phyloP scores from a whole-genome alignment of 2,113 vertebrate species.

The Tamias sibiricus region DNA sequence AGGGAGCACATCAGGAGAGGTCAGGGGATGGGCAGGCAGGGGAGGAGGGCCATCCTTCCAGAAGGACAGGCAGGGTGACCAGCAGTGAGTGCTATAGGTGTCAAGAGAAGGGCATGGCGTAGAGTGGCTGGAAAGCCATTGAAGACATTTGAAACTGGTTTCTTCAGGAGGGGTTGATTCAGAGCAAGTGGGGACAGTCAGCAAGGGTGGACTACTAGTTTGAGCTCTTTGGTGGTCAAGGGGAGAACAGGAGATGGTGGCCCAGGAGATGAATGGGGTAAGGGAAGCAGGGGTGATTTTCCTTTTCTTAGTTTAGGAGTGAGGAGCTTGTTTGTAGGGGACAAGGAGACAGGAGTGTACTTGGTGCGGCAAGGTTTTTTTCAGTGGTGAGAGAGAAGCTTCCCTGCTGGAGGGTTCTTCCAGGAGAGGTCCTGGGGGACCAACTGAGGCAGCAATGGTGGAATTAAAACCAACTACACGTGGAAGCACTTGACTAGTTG shows the following conservation, averaged over 20 bases:
- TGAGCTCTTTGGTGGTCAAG: background rate
- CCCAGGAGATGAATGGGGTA: background rate
- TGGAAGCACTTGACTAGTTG: background rate
- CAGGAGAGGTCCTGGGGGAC: background rate
- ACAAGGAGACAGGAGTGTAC: background rate
- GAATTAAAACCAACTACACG: accelerated
- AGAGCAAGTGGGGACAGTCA: background rate
- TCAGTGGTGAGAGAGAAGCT: background rate
- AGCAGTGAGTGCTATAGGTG: background rate
- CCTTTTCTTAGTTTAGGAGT: background rate
- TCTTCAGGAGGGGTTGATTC: background rate
- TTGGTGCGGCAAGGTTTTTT: background rate
- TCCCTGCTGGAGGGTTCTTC: background rate
- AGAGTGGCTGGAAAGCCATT: background rate
- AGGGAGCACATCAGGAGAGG: background rate
- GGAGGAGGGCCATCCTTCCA: background rate
- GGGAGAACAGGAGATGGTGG: background rate
- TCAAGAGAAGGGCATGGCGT: background rate
- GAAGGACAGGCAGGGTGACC: background rate
- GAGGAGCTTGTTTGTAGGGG: background rate
- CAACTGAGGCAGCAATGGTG: background rate
- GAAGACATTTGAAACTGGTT: background rate
- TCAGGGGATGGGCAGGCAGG: background rate
- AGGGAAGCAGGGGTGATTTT: background rate
- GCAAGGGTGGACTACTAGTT: background rate